These are phyloP conservation scores for Stomatorhinus walkeri DNA, from an alignment of 2,797 vertebrate genomes.

Conservation along the genomic window DNA sequence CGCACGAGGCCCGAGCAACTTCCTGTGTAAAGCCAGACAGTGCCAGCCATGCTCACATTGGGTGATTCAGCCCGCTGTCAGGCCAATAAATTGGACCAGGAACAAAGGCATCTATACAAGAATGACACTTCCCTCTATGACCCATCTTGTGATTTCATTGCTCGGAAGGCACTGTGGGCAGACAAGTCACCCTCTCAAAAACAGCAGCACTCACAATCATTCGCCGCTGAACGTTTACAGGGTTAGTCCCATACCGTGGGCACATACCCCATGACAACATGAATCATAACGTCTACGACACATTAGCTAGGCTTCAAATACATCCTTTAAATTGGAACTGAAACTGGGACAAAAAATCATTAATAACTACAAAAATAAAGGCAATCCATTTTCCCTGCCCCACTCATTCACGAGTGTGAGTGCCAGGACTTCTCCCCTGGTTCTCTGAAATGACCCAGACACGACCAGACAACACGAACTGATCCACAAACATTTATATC, in stretches of 20 bases:
- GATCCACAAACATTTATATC: neutral
- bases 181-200: slow-evolving; percentile 31
- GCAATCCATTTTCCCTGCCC: neutral
- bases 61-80: slow-evolving; percentile 36
- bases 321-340: neutral
- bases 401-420: neutral
- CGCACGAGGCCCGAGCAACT: neutral
- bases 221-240: neutral
- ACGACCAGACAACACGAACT: neutral
- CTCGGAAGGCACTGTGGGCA: slow-evolving; percentile 16
- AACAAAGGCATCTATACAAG: slow-evolving; percentile 12
- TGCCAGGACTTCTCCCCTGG: neutral
- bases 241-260: neutral
- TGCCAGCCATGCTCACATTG: slow-evolving; percentile 13
- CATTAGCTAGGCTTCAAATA: neutral
- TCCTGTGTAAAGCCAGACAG: slow-evolving; percentile 26
- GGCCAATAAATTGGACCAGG: neutral
- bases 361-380: neutral
- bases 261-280: neutral
- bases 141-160: slow-evolving; percentile 22
- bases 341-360: slow-evolving; percentile 8
- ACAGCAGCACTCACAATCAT: neutral
- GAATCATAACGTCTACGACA: neutral
- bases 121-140: slow-evolving; percentile 15
- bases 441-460: neutral